A percentile compares a stretch with the other conserved stretches of the same genome.
These are phyloP conservation scores for Steinernema khuongi DNA, from an alignment of 1,140 invertebrate genomes.

Conservation along the genomic window DNA sequence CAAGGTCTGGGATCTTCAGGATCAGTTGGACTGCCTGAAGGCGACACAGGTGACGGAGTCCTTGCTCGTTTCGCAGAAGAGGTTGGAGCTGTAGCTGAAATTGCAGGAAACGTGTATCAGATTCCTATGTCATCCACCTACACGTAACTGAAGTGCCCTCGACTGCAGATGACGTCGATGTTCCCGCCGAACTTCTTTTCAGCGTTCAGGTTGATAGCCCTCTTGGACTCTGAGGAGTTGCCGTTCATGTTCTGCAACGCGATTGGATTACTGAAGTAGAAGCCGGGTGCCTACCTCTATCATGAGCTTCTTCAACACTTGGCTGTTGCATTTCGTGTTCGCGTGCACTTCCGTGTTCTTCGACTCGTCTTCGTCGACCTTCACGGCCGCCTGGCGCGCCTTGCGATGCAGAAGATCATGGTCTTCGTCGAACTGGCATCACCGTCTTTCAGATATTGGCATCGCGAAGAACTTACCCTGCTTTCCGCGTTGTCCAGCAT, in stretches of 20 bases:
- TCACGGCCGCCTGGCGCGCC: background rate
- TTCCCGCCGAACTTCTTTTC: slow-evolving; percentile 38
- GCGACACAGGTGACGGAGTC: slow-evolving; percentile 36
- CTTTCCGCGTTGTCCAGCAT: background rate
- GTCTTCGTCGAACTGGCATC: background rate
- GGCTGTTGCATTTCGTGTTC: slow-evolving; percentile 34
- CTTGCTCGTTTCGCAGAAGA: slow-evolving; percentile 36
- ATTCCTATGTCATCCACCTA: background rate
- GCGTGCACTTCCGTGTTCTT: slow-evolving; percentile 14
- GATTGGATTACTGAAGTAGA: background rate
- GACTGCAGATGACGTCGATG: slow-evolving; percentile 38
- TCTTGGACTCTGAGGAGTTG: slow-evolving; percentile 37
- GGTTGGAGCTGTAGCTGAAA: slow-evolving; percentile 32
- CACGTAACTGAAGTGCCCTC: slow-evolving; percentile 37
- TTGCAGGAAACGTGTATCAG: background rate
- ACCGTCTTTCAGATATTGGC: background rate
- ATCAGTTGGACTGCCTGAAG: slow-evolving; percentile 32
- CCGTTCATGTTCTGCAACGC: slow-evolving; percentile 37
- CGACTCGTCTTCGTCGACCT: background rate
- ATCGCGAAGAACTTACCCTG: background rate
- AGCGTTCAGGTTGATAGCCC: slow-evolving; percentile 30
- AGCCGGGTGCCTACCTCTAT: slow-evolving; percentile 25
- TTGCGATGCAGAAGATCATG: background rate
- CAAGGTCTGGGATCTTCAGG: background rate
- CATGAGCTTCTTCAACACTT: slow-evolving; percentile 35